These are phyloP conservation scores for Solenopsis fugax DNA, from an alignment of 1,140 invertebrate genomes.

Conservation along the genomic window DNA sequence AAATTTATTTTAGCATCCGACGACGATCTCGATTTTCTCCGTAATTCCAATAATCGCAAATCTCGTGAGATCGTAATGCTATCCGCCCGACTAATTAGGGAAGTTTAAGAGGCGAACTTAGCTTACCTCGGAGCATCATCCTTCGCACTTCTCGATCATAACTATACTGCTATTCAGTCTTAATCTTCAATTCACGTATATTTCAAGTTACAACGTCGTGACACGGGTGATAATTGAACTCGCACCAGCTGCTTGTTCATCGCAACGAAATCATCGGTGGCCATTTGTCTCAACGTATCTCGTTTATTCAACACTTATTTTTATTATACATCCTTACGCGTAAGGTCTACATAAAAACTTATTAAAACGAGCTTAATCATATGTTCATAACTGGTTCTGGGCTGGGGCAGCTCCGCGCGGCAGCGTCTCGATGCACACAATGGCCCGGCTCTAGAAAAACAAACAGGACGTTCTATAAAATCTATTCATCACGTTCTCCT, in stretches of 20 bases:
- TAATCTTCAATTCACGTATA: conserved; percentile 4
- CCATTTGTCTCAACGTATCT: conserved; percentile 79
- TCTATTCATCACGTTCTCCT: background rate
- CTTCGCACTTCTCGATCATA: background rate
- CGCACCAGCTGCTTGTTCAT: background rate
- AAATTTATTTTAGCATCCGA: conserved; percentile 15
- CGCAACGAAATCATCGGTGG: conserved; percentile 12
- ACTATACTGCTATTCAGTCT: background rate
- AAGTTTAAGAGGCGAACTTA: conserved; percentile 10
- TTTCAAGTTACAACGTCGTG: background rate
- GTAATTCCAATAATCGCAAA: conserved; percentile 39
- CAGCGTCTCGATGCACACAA: conserved; percentile 71
- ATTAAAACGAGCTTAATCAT: conserved; percentile 85
- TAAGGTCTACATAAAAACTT: conserved; percentile 86
- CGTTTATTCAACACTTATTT: conserved; percentile 84
- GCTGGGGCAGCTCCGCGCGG: conserved; percentile 77
- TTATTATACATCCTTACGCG: conserved; percentile 82
- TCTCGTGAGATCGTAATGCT: conserved; percentile 20
- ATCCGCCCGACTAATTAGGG: conserved; percentile 22
- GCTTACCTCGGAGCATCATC: background rate
- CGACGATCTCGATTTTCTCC: background rate
- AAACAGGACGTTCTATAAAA: conserved; percentile 31
- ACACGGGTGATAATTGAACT: background rate
- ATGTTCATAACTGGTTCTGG: conserved; percentile 82
- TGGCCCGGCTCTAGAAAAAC: conserved; percentile 77